Conservation (phyloP, 1,140 invertebrate species). For the Bathynomus jamesi region DNA sequence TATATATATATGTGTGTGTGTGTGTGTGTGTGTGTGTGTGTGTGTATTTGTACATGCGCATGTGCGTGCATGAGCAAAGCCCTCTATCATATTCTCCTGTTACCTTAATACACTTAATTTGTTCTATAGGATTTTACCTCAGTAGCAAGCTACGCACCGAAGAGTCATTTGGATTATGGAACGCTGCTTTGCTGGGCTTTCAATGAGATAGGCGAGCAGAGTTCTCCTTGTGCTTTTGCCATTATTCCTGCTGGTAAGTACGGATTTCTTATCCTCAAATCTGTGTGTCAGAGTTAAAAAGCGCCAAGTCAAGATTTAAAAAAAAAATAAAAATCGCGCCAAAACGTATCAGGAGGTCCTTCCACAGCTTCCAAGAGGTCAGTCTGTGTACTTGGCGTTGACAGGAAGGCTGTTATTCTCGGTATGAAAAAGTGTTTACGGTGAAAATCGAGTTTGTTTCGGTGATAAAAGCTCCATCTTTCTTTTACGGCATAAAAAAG, state of each 20-base stretch:
- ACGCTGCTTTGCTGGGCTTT: slow-evolving; percentile 73
- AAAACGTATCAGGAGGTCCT: no score
- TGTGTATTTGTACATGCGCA: not conserved
- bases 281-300: no score
- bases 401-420: no score
- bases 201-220: slow-evolving; percentile 59
- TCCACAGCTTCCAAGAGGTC: no score
- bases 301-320: no score
- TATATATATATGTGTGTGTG: not conserved
- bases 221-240: slow-evolving; percentile 59
- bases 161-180: slow-evolving; percentile 42
- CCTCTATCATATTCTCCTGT: not conserved
- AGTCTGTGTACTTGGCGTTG: no score
- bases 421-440: no score
- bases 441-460: no score
- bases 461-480: no score
- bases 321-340: no score
- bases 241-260: slow-evolving; percentile 57
- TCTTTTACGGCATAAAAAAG: no score
- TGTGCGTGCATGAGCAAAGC: not conserved
- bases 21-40: not conserved
- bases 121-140: slow-evolving; percentile 19
- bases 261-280: not conserved
- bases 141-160: slow-evolving; percentile 44
- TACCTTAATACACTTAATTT: no score